Evolutionary conservation across 1,140 invertebrate species (phyloP).

Genomic region (Psix sp.): DNA sequence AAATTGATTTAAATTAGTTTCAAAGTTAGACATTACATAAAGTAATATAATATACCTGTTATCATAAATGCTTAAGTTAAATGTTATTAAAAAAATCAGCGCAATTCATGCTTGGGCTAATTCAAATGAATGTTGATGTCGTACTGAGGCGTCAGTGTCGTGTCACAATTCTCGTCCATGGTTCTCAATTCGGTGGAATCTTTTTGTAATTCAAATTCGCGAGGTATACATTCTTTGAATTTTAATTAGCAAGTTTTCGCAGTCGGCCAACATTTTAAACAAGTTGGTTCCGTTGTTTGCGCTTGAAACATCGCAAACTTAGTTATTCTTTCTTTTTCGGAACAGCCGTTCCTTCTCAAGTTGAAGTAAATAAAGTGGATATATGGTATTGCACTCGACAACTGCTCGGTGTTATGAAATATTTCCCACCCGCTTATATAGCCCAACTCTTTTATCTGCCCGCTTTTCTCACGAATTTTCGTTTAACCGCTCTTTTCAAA

Average conservation of each 20-base stretch:
- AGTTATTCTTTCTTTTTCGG: conserved; percentile 34
- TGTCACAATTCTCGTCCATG: too few species aligned
- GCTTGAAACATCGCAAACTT: conserved; percentile 30
- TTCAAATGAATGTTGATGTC: neutral
- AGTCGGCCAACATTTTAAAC: conserved; percentile 16
- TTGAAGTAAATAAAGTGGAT: conserved; percentile 52
- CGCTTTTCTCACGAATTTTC: conserved; percentile 11
- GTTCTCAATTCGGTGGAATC: conserved; percentile 8
- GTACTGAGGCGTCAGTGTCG: neutral
- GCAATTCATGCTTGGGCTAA: too few species aligned
- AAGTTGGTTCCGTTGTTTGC: conserved; percentile 34
- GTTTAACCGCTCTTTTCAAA: conserved; percentile 11
- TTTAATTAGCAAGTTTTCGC: conserved; percentile 49
- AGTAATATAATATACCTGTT: too few species aligned
- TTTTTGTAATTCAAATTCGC: conserved; percentile 45
- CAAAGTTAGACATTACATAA: too few species aligned
- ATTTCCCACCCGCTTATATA: conserved; percentile 39
- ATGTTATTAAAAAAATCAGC: too few species aligned
- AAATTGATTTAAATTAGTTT: too few species aligned
- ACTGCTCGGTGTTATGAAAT: conserved; percentile 39
- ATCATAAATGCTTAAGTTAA: too few species aligned
- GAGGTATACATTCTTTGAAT: conserved; percentile 36
- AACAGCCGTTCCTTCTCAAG: conserved; percentile 39
- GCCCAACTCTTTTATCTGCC: conserved; percentile 24
- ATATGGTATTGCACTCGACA: conserved; percentile 54